Base-by-base conservation (phyloP, 1,140 invertebrate genomes). In the Leptestheria dahalacensis region DNA sequence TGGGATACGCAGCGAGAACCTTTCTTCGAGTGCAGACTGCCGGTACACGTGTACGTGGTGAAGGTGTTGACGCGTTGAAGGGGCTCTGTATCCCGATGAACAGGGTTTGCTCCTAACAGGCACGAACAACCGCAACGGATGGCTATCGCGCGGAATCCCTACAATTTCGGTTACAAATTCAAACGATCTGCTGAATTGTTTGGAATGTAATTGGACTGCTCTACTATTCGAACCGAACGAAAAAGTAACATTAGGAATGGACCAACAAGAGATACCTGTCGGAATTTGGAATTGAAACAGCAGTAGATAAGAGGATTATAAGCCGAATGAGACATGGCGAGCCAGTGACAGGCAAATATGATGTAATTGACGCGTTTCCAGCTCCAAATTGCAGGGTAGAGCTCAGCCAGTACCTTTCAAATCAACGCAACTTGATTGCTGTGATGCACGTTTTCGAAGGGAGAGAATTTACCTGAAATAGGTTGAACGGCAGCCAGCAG, bases 281-380 rank as follows among this genome's bases (percentile, higher is more conserved):
- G 75, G 68, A 89, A 92, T 28, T 82, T 76, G 1, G 81, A 78
- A 71, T 92, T 92, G 85, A 93, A 89, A 77, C 88, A 91, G 70
- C 87, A 90, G 71, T 93, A 93, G 65, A 95, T 92, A 58, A 94
- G 79, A 1, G 91, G 91, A 73, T 94, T 95, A 77, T 91, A 94
- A 72, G 87, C 91, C 58, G 84, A 80, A 70, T 93, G 89, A 10
- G 86, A 89, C 88, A 93, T 92, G 33, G 91, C 86, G 58, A 93
- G 73, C 81, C 85, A 91, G 69, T 93, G 87, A 61, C 83, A 78
- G 4, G 77, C 76, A 66, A 86, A 84, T 80, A 82, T 90, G 24
- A 87, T 70, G 54, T 65, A 68, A 23, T 52, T 61, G 18, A 71
- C 68, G 59, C 72, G 62, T 2, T 64, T 60, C 48, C 63, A 62